These are phyloP conservation scores for Catocala nupta DNA, from an alignment of 2,888 invertebrate genomes.

Conservation along the genomic window DNA sequence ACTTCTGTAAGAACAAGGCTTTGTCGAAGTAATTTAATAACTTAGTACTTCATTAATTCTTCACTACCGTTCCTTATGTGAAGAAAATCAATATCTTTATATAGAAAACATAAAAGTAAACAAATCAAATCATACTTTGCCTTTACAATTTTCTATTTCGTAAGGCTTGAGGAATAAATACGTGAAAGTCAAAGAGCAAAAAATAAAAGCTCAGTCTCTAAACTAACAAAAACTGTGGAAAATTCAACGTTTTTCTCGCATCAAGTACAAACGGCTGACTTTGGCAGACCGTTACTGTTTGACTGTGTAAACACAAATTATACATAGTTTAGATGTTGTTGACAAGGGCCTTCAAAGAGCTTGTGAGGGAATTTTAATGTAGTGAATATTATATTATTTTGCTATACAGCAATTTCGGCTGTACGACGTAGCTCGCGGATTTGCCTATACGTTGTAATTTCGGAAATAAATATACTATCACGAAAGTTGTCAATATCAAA, in stretches of 20 bases:
- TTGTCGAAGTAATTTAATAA: constrained; percentile 49
- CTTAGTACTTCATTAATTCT: constrained; percentile 37
- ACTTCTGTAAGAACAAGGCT: constrained; percentile 48
- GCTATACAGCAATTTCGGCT: constrained; percentile 7
- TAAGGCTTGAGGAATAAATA: neutral
- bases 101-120: neutral
- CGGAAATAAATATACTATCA: too few species aligned
- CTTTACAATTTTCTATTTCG: neutral
- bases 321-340: constrained; percentile 31
- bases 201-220: constrained; percentile 1
- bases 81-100: too few species aligned
- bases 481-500: too few species aligned
- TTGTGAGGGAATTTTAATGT: constrained; percentile 31
- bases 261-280: constrained; percentile 24
- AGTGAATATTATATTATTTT: constrained; percentile 33
- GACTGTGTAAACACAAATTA: constrained; percentile 20
- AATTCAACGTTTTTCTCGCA: constrained; percentile 16
- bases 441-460: too few species aligned
- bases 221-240: constrained; percentile 10
- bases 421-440: too few species aligned
- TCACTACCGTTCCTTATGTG: constrained; percentile 10
- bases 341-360: constrained; percentile 32
- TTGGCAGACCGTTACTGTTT: constrained; percentile 20
- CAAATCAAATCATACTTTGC: neutral
- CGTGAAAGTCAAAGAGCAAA: constrained; percentile 12